A percentile compares a stretch with the other conserved stretches of the same genome.
These are phyloP conservation scores for Strongylocentrotus purpuratus DNA, from an alignment of 35 echinoderm and acorn worm genomes.

Conservation along the genomic window DNA sequence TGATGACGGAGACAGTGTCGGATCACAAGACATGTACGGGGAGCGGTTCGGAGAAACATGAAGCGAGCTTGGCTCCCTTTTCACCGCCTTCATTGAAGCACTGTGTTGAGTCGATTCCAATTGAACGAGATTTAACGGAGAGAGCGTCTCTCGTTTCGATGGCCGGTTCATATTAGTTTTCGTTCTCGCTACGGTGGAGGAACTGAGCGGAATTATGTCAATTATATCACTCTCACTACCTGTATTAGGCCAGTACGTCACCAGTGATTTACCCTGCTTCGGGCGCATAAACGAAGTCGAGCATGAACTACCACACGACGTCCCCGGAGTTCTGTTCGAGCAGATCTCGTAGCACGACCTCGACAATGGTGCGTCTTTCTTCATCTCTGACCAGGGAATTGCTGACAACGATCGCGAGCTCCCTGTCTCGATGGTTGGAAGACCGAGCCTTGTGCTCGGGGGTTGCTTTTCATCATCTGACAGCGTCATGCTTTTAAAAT, in stretches of 20 bases:
- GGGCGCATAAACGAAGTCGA: not conserved
- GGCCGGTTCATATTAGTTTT: not conserved
- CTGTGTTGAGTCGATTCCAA: not conserved
- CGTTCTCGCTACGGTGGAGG: not conserved
- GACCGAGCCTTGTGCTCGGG: not conserved
- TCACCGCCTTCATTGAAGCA: not conserved
- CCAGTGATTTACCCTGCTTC: not conserved
- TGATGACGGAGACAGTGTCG: not conserved
- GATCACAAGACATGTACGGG: not conserved
- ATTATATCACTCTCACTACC: not conserved
- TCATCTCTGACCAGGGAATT: not conserved
- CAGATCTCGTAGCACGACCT: conserved; percentile 21
- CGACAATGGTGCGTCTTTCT: not conserved
- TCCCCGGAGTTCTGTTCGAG: not conserved
- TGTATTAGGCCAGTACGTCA: not conserved
- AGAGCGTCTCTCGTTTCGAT: not conserved
- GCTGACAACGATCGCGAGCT: conserved; percentile 14
- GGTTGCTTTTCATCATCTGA: not conserved
- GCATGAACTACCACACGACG: not conserved
- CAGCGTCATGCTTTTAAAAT: not conserved
- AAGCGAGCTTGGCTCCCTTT: not conserved
- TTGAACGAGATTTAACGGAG: not conserved
- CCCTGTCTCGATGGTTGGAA: not conserved
- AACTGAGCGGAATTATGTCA: not conserved
- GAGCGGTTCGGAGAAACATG: conserved; percentile 14